phyloP scores from a whole-genome alignment of 2,113 vertebrate species.

The Nettapus auritus region DNA sequence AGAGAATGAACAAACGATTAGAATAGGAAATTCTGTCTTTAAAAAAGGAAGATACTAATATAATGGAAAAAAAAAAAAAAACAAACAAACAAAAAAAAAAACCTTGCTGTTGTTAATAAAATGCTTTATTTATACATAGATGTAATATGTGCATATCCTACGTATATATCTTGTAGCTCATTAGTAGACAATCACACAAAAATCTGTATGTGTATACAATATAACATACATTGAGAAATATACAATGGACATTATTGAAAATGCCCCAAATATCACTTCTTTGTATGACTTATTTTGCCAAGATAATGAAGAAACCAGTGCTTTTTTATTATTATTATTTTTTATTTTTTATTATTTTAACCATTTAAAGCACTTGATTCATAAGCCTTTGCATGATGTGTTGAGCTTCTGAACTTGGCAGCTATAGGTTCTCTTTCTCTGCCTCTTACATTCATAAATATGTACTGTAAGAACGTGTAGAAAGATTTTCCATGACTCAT shows the following conservation, averaged over 20 bases:
- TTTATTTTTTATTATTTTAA: too few species aligned
- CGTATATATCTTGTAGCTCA: background rate
- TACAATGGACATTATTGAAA: background rate
- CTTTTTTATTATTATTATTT: too few species aligned
- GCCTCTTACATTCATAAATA: background rate
- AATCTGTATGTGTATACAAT: fast-evolving
- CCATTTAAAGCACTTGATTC: background rate
- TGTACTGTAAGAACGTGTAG: background rate
- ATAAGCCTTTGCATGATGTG: background rate
- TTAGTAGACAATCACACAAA: background rate
- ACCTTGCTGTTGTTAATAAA: background rate
- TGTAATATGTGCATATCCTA: background rate
- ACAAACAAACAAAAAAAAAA: background rate
- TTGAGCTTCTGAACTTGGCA: background rate
- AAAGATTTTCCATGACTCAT: background rate
- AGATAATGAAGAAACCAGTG: background rate
- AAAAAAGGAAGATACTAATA: background rate
- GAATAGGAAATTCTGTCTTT: background rate
- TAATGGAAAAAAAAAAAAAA: background rate
- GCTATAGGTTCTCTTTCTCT: background rate
- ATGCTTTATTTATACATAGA: background rate
- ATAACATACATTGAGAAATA: background rate
- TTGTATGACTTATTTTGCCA: background rate
- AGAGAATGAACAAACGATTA: background rate
- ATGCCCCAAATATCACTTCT: background rate